Evolutionary conservation across 2,113 vertebrate genomes (phyloP), one percentile per base, ranked within the genome.

Genomic region (Chauna torquata): DNA sequence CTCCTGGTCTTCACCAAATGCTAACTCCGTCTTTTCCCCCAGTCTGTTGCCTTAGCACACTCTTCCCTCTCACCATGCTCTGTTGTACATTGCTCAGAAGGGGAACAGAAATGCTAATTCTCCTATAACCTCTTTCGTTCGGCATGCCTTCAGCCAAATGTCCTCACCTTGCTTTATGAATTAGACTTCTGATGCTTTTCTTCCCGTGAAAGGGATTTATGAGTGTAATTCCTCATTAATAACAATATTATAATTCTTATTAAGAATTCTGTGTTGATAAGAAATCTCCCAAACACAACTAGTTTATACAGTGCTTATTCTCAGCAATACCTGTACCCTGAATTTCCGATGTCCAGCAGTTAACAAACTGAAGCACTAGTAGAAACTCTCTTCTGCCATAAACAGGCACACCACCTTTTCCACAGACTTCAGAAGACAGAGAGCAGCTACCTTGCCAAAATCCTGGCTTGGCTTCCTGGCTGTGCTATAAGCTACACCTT

Each of bases 251-350:
- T 50, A 84, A 96, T 89, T 75, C 64, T 81, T 62, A 78, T 59
- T 82, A 94, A 89, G 81, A 89, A 89, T 79, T 84, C 47, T 52
- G 84, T 64, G 38, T 78, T 89, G 92, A 92, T 64, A 24, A 95
- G 82, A 85, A 70, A 78, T 78, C n/a, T 5, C 3, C 32, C 52
- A 92, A 88, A 71, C 58, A 58, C 50, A 52, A 92, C 25, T 92
- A 52, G 88, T 83, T 68, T 78, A 45, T 50, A 49, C 32, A 78
- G 47, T 12, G 5, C 13, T 78, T 86, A 22, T 32, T 92, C 64
- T 54, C 72, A 40, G 50, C 30, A 86, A 18, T 34, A 78, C 59
- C 68, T 70, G 55, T 27, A 52, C n/a, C 66, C 38, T 68, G 38
- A 81, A 86, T 61, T 83, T 85, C 54, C 49, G 30, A 52, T 40